Evolutionary conservation across 2,888 invertebrate genomes (phyloP).

Genomic region (Hypolimnas misippus): DNA sequence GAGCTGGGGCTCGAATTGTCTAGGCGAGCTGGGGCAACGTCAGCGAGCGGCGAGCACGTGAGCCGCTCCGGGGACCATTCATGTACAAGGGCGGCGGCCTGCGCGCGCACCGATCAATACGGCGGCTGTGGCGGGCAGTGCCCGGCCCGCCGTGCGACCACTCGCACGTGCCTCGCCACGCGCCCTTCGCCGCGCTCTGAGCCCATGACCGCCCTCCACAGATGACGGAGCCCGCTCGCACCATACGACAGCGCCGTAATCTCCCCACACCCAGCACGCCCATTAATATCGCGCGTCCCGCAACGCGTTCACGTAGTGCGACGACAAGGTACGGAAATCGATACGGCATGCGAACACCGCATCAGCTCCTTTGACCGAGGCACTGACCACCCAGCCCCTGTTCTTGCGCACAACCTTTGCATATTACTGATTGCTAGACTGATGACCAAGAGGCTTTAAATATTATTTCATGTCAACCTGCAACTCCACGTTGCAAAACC

Average conservation of each 20-base stretch:
- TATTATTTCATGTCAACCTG: not conserved
- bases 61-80: slow-evolving; percentile 77
- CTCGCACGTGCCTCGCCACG: slow-evolving; percentile 55
- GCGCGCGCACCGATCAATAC: slow-evolving; percentile 73
- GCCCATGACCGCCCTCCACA: slow-evolving; percentile 79
- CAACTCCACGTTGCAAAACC: not conserved
- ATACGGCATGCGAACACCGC: slow-evolving; percentile 58
- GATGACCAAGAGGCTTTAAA: not conserved
- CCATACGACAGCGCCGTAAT: slow-evolving; percentile 62
- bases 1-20: slow-evolving; percentile 39
- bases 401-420: slow-evolving; percentile 11
- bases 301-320: slow-evolving; percentile 55
- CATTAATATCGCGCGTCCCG: slow-evolving; percentile 53
- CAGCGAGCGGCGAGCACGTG: slow-evolving; percentile 62
- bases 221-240: slow-evolving; percentile 83
- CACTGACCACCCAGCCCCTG: slow-evolving; percentile 51
- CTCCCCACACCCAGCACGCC: slow-evolving; percentile 69
- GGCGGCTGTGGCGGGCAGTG: slow-evolving; percentile 73
- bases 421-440: not conserved
- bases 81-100: slow-evolving; percentile 66
- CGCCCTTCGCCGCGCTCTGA: slow-evolving; percentile 51
- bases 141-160: slow-evolving; percentile 70
- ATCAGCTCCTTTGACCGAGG: slow-evolving; percentile 50
- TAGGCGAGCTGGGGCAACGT: slow-evolving; percentile 50
- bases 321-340: slow-evolving; percentile 75